Conservation (phyloP, 1,140 invertebrate genomes). For the Drosophila pectinifera region DNA sequence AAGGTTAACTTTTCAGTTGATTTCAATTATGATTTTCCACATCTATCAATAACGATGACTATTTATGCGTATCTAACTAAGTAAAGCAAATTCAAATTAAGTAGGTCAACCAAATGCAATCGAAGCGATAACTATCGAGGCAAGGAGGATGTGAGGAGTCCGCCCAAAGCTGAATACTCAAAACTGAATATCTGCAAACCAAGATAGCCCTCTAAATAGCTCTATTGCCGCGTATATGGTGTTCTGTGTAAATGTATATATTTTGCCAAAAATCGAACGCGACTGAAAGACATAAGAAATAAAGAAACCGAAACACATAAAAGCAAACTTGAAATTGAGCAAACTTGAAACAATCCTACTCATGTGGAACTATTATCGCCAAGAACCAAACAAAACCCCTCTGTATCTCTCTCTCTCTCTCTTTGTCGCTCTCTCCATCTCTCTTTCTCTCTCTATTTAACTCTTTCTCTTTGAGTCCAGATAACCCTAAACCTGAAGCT, state of each 20-base stretch:
- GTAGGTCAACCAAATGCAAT: constrained; percentile 42
- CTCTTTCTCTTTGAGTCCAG: constrained; percentile 37
- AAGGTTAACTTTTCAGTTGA: constrained; percentile 72
- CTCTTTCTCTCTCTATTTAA: constrained; percentile 24
- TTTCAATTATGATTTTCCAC: constrained; percentile 82
- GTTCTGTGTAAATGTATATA: constrained; percentile 72
- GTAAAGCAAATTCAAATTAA: constrained; percentile 38
- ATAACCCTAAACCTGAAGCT: constrained; percentile 25
- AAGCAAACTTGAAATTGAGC: constrained; percentile 77
- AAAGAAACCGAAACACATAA: constrained; percentile 39
- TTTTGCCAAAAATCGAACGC: constrained; percentile 39
- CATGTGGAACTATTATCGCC: constrained; percentile 48
- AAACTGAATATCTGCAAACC: constrained; percentile 40
- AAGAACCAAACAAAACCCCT: constrained; percentile 50
- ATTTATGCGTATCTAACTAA: constrained; percentile 78
- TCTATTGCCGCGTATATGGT: constrained; percentile 85
- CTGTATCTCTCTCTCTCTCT: constrained; percentile 36
- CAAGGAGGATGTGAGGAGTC: constrained; percentile 25
- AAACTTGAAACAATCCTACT: constrained; percentile 47
- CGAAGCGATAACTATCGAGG: constrained; percentile 26
- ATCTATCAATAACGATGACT: constrained; percentile 85
- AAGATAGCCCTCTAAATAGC: constrained; percentile 71
- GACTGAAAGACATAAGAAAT: constrained; percentile 36
- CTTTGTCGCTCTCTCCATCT: constrained; percentile 23
- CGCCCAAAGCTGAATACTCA: constrained; percentile 16